A percentile compares a stretch with the other conserved stretches of the same genome.
Conservation (phyloP, 2,113 vertebrate species). For the Psittacula cyanocephala region DNA sequence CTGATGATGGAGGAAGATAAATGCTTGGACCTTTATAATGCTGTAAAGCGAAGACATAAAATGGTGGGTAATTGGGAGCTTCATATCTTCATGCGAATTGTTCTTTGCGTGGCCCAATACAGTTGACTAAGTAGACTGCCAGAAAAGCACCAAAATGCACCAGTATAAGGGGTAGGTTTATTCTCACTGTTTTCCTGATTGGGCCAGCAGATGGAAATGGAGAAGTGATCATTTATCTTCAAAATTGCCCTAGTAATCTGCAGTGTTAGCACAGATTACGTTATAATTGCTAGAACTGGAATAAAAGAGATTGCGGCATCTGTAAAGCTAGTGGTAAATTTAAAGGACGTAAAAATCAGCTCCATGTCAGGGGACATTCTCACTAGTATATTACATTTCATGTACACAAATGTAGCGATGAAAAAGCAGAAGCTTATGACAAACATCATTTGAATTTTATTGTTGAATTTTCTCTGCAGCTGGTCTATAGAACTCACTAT, state of each 20-base stretch:
- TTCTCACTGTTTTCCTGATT: slow-evolving; percentile 50
- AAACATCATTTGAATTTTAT: slow-evolving; percentile 66
- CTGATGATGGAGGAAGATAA: background rate
- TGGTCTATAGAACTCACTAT: slow-evolving; percentile 47
- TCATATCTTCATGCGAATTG: background rate
- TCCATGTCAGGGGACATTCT: slow-evolving; percentile 63
- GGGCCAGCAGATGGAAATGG: slow-evolving; percentile 63
- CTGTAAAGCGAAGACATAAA: background rate
- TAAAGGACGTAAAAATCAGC: slow-evolving; percentile 59
- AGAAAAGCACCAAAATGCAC: slow-evolving; percentile 14
- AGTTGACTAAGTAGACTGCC: background rate
- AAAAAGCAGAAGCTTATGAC: slow-evolving; percentile 64
- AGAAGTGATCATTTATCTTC: slow-evolving; percentile 62
- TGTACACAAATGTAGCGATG: slow-evolving; percentile 43
- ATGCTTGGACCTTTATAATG: background rate
- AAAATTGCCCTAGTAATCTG: slow-evolving; percentile 64
- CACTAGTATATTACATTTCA: slow-evolving; percentile 52
- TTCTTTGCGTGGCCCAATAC: background rate
- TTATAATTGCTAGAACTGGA: slow-evolving; percentile 65
- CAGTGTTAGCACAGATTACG: slow-evolving; percentile 62
- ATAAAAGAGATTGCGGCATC: slow-evolving; percentile 66
- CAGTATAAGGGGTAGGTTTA: slow-evolving; percentile 5
- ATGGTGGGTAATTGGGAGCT: background rate
- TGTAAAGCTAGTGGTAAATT: slow-evolving; percentile 67
- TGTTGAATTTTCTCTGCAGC: slow-evolving; percentile 58